A percentile compares a stretch with the other conserved stretches of the same genome.
phyloP scores from a whole-genome alignment of 2,797 vertebrate species.

The Peromyscus eremicus region DNA sequence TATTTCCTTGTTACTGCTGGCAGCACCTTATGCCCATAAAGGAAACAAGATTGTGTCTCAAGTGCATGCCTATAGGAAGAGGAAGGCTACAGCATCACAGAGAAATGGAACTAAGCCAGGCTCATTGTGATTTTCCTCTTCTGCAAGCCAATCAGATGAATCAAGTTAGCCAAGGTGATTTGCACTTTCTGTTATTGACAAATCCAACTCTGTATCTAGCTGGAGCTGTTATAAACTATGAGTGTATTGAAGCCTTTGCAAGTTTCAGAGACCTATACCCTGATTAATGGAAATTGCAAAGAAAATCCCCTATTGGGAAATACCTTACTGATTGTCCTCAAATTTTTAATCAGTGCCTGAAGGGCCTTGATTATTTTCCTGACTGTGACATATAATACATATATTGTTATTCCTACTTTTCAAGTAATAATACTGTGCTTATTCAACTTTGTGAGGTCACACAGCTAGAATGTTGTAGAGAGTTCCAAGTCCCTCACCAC shows the following conservation, averaged over 20 bases:
- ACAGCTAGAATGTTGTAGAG: not conserved
- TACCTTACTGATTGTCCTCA: not conserved
- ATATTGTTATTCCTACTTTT: not conserved
- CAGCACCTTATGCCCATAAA: not conserved
- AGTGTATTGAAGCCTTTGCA: not conserved
- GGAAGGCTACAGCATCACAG: not conserved
- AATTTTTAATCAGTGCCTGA: not conserved
- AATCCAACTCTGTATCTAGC: not conserved
- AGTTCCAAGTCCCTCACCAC: not conserved
- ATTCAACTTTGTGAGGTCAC: not conserved
- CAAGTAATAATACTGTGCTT: not conserved
- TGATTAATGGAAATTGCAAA: slow-evolving; percentile 41
- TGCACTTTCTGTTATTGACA: slow-evolving; percentile 20
- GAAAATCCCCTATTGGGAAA: not conserved
- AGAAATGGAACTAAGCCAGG: not conserved
- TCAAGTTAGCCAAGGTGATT: slow-evolving; percentile 21
- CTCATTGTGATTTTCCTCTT: slow-evolving; percentile 1
- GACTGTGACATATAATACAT: not conserved
- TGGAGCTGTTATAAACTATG: slow-evolving; percentile 31
- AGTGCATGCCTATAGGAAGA: not conserved
- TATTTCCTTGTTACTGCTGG: slow-evolving; percentile 36
- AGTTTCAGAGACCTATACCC: not conserved
- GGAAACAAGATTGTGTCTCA: slow-evolving; percentile 17
- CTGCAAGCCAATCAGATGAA: not conserved
- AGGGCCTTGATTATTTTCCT: not conserved